Conservation (phyloP, 2,888 invertebrate species). For the Hofmannophila pseudospretella region DNA sequence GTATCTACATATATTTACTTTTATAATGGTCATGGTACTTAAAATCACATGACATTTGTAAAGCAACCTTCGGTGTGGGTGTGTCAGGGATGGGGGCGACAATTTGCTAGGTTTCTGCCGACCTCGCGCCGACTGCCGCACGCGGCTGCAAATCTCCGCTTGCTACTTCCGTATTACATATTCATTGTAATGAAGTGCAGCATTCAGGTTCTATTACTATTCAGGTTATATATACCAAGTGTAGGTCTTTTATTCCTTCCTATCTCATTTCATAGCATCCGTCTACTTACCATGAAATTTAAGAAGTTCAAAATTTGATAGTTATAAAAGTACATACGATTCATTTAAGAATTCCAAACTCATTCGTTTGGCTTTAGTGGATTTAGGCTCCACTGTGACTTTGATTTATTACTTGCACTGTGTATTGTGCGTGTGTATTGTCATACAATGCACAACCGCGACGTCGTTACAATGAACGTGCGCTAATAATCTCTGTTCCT, state of each 20-base stretch:
- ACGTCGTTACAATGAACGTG: constrained; percentile 23
- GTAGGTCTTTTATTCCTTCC: too few species aligned
- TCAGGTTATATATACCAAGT: too few species aligned
- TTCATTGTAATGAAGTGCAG: constrained; percentile 11
- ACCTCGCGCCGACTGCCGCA: constrained; percentile 31
- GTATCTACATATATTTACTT: too few species aligned
- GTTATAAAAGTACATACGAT: too few species aligned
- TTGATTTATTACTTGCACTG: not conserved
- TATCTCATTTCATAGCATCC: too few species aligned
- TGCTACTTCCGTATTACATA: constrained; percentile 22
- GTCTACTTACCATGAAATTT: too few species aligned
- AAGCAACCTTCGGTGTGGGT: not conserved
- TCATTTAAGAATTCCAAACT: too few species aligned
- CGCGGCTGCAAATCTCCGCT: constrained; percentile 37
- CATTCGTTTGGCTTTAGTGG: too few species aligned
- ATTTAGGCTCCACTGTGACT: not conserved
- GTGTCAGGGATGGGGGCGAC: constrained; percentile 8
- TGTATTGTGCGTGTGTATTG: not conserved
- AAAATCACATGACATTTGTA: too few species aligned
- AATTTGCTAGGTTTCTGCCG: constrained; percentile 46
- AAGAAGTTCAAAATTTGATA: too few species aligned
- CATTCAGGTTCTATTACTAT: too few species aligned
- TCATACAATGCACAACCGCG: constrained; percentile 7
- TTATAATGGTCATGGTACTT: too few species aligned
- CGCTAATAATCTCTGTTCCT: constrained; percentile 16